Percentiles rank a stretch among this genome's conserved stretches.
Evolutionary conservation across 2,888 invertebrate species (phyloP).

Genomic region (Anthoptus insignis): DNA sequence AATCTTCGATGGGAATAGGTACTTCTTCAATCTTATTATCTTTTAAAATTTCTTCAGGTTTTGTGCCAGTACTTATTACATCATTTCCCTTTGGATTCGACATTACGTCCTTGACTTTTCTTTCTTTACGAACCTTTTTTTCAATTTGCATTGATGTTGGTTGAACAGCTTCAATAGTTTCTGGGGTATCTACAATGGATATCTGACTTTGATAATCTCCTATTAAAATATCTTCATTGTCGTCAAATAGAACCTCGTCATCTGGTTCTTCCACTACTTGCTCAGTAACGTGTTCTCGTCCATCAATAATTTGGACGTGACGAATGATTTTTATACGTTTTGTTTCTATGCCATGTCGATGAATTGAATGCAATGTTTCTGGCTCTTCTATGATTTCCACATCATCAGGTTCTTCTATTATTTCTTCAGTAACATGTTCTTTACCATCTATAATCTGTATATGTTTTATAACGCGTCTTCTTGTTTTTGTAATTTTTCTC

Average conservation of each 20-base stretch:
- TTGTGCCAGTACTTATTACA: too few species aligned
- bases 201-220: not conserved
- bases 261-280: slow-evolving; percentile 93
- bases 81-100: not conserved
- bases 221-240: slow-evolving; percentile 3
- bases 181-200: not conserved
- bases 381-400: slow-evolving; percentile 81
- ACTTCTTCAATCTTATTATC: not conserved
- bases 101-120: not conserved
- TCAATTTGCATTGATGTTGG: not conserved
- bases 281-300: slow-evolving; percentile 93
- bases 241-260: slow-evolving; percentile 45
- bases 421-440: slow-evolving; percentile 92
- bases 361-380: slow-evolving; percentile 40
- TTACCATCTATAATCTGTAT: slow-evolving; percentile 92
- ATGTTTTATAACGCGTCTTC: slow-evolving; percentile 74
- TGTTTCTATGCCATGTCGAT: slow-evolving; percentile 64
- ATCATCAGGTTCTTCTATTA: slow-evolving; percentile 85
- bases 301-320: slow-evolving; percentile 91
- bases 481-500: slow-evolving; percentile 89
- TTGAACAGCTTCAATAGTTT: not conserved
- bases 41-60: too few species aligned
- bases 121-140: not conserved
- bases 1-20: too few species aligned
- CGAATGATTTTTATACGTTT: slow-evolving; percentile 88